phyloP scores from a whole-genome alignment of 2,113 vertebrate species.

The Sander vitreus region DNA sequence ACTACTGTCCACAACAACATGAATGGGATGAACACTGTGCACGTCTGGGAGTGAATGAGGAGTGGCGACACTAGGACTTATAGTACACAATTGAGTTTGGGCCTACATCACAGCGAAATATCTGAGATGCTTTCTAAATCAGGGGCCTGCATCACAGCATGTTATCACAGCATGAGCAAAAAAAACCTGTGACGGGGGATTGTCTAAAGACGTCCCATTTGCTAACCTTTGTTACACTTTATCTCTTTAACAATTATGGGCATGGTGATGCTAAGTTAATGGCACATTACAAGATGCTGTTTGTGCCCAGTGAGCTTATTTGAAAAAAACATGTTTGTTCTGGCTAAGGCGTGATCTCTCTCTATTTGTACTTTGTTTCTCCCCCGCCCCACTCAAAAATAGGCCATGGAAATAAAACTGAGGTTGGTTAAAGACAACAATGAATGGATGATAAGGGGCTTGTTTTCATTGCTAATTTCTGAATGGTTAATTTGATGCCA shows the following conservation, averaged over 20 bases:
- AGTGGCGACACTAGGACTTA: slow-evolving; percentile 9
- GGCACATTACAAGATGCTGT: neutral
- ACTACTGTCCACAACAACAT: slow-evolving; percentile 20
- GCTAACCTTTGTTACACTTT: neutral
- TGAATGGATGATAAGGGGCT: neutral
- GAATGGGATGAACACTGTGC: slow-evolving; percentile 28
- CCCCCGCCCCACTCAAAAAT: neutral
- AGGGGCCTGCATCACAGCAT: slow-evolving; percentile 2
- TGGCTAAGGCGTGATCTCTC: no score
- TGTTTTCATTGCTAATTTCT: slow-evolving; percentile 8
- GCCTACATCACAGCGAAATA: slow-evolving; percentile 20
- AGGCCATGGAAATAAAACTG: neutral
- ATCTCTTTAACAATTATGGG: no score
- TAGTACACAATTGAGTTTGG: neutral
- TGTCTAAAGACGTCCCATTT: neutral
- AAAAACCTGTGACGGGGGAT: neutral
- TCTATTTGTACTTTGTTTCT: neutral
- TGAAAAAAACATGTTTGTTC: neutral
- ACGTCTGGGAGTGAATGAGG: slow-evolving; percentile 26
- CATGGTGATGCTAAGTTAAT: neutral
- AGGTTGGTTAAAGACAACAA: neutral
- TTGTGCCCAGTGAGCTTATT: neutral
- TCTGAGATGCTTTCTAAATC: slow-evolving; percentile 35
- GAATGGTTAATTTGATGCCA: slow-evolving; percentile 7
- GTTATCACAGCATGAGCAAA: neutral